phyloP scores from a whole-genome alignment of 1,140 invertebrate genomes.

The Drosophila pachea region DNA sequence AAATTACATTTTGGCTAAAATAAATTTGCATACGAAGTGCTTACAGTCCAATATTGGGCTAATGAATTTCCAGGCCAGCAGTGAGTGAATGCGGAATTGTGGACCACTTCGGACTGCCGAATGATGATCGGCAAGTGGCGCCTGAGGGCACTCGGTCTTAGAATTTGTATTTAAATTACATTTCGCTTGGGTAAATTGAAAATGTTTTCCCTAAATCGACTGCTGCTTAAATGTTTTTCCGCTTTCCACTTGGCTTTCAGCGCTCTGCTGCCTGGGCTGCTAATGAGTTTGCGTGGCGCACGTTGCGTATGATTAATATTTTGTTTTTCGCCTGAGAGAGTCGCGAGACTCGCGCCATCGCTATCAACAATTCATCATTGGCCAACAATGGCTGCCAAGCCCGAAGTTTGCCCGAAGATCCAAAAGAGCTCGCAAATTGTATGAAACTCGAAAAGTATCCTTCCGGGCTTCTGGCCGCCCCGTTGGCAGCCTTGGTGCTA shows the following conservation, averaged over 20 bases:
- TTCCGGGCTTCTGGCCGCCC: not conserved
- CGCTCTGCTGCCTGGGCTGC: not conserved
- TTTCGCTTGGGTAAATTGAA: conserved; percentile 45
- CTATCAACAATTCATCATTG: conserved; percentile 43
- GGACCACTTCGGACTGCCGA: conserved; percentile 38
- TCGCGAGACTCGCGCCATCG: not conserved
- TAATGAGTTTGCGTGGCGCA: conserved; percentile 32
- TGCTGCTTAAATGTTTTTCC: conserved; percentile 34
- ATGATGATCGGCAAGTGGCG: conserved; percentile 28
- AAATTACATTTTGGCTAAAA: conserved; percentile 54
- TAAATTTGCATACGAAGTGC: conserved; percentile 58
- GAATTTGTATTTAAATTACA: conserved; percentile 53
- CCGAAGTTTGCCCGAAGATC: conserved; percentile 44
- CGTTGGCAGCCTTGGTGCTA: not conserved
- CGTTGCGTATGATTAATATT: conserved; percentile 51
- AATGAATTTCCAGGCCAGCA: conserved; percentile 48
- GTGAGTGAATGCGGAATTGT: conserved; percentile 15
- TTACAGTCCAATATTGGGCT: conserved; percentile 44
- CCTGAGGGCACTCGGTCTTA: conserved; percentile 26
- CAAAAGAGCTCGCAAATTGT: too few relatives aligned
- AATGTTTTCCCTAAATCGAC: conserved; percentile 40
- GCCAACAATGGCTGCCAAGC: conserved; percentile 37
- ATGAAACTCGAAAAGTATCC: conserved; percentile 17
- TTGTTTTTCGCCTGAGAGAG: conserved; percentile 24
- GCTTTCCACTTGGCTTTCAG: conserved; percentile 11